Evolutionary conservation across 2,888 invertebrate genomes (phyloP), one percentile per base, ranked within the genome.

Genomic region (Blomia tropicalis): DNA sequence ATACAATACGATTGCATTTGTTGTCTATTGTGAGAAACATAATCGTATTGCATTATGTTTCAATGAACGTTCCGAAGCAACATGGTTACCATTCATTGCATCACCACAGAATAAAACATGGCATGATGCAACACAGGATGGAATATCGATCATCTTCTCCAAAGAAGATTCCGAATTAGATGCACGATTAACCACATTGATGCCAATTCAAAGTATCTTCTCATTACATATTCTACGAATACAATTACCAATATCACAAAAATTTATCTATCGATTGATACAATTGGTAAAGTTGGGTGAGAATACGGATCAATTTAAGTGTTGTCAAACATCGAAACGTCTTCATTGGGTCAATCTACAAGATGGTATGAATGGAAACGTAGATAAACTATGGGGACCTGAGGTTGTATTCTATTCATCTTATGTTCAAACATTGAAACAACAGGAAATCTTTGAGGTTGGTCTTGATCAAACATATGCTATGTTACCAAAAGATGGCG

Each of bases 331-430:
- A 14, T 59, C 30, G 5, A 59, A 64, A 43, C 30, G 44, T 23
- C 22, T 65, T 1, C 29, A 32, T 14, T 65, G 65, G 65, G 29
- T 43, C 14, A n/a, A 47, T 14, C 23, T 54, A 2, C 29, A 65
- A 5, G 58, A 60, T 32, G 41, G 54, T 1, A 43, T 43, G 3
- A 51, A 19, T 19, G 53, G 54, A 19, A 63, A 60, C 19, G 22
- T 60, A 2, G n/a, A 19, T 25, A 43, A 65, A 25, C 23, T 65
- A 7, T 65, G 65, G 65, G 65, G 65, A 2, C 65, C 65, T 4
- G 65, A 65, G 29, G 65, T 65, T 2, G 14, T 23, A n/a, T 23
- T 65, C 17, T 64, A 61, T 31, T n/a, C 25, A 11, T 7, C n/a
- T 19, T 41, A 43, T 2, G n/a, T 41, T 17, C 5, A 25, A 22